Conservation (phyloP, 1,140 invertebrate species). For the Diabrotica virgifera region DNA sequence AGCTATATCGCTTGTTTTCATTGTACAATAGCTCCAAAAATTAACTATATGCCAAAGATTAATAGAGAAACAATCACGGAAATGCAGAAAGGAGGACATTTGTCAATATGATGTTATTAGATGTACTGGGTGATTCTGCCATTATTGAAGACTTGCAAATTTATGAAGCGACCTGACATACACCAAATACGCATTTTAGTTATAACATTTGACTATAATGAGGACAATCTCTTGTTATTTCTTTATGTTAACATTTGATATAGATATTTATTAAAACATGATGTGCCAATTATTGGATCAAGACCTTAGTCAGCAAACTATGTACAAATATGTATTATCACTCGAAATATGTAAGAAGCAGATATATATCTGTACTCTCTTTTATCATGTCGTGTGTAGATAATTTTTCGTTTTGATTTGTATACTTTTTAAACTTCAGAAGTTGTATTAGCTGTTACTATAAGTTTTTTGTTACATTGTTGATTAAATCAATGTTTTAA, state of each 20-base stretch:
- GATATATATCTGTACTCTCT: too few species aligned
- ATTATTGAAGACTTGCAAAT: neutral
- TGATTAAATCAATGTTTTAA: too few species aligned
- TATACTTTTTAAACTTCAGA: too few species aligned
- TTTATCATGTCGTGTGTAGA: too few species aligned
- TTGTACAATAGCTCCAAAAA: too few species aligned
- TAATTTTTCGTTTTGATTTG: too few species aligned
- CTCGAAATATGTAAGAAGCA: too few species aligned
- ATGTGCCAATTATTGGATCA: constrained; percentile 34
- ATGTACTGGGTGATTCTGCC: too few species aligned
- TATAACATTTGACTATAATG: constrained; percentile 44
- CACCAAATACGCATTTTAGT: constrained; percentile 14
- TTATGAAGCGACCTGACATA: neutral
- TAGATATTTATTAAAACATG: constrained; percentile 14
- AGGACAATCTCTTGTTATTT: constrained; percentile 44
- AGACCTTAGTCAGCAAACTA: constrained; percentile 18
- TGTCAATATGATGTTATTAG: too few species aligned
- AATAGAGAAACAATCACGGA: neutral
- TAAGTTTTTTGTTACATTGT: too few species aligned
- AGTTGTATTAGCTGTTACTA: too few species aligned
- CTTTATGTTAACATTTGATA: constrained; percentile 31
- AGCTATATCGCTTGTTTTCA: neutral
- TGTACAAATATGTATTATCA: constrained; percentile 21
- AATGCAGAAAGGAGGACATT: neutral
- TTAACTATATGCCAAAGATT: too few species aligned